phyloP scores from a whole-genome alignment of 2,888 invertebrate species.

The Sarcophaga carnaria region DNA sequence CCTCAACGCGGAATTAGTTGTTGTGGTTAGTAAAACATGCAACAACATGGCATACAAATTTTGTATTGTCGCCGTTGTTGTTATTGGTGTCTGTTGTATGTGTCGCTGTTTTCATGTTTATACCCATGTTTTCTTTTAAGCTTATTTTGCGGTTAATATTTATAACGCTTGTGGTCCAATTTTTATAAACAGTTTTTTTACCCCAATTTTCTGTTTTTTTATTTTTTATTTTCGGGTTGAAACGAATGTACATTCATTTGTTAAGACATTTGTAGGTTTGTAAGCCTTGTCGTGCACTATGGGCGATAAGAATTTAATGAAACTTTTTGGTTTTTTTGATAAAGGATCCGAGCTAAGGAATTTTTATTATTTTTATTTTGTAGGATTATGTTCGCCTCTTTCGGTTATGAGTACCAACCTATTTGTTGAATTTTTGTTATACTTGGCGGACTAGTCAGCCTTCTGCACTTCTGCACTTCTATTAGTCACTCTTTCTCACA shows the following conservation, averaged over 20 bases:
- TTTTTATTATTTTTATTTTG: too few species aligned
- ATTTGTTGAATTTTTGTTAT: too few species aligned
- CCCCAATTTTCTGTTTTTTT: too few species aligned
- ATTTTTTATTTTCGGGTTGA: not conserved
- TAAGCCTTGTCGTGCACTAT: constrained; percentile 21
- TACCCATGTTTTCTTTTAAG: constrained; percentile 59
- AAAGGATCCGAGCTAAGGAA: too few species aligned
- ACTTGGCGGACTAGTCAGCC: too few species aligned
- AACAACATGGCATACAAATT: constrained; percentile 65
- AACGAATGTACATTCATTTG: constrained; percentile 1
- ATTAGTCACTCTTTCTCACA: too few species aligned
- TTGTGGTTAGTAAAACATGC: constrained; percentile 80
- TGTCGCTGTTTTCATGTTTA: constrained; percentile 63
- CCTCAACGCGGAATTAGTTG: constrained; percentile 71
- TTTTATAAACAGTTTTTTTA: constrained; percentile 67
- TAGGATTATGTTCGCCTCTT: too few species aligned
- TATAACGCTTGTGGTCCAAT: constrained; percentile 78
- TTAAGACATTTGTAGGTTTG: constrained; percentile 13
- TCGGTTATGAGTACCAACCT: too few species aligned
- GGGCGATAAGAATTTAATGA: not conserved
- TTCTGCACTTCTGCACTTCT: too few species aligned
- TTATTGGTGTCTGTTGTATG: constrained; percentile 36
- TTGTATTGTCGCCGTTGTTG: constrained; percentile 17
- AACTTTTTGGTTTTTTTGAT: not conserved
- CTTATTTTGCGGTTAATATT: constrained; percentile 66